phyloP scores from a whole-genome alignment of 2,888 invertebrate species.

The Caradrina clavipalpis region DNA sequence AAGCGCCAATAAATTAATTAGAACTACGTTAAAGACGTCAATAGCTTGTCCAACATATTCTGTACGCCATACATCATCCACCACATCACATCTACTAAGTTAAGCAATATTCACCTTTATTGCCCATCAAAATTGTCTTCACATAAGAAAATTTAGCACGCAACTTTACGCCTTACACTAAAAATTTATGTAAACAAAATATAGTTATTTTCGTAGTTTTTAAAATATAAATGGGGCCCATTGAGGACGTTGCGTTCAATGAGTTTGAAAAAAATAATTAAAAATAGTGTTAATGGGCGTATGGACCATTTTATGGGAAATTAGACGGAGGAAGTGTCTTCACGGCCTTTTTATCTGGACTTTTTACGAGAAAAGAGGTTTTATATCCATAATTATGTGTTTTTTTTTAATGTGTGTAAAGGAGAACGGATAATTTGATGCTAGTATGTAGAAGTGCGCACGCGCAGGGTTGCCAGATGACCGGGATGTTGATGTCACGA shows the following conservation, averaged over 20 bases:
- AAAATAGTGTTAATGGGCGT: conserved; percentile 87
- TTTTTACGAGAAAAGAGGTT: conserved; percentile 87
- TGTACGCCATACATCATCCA: conserved; percentile 75
- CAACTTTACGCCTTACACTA: conserved; percentile 83
- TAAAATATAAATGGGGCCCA: conserved; percentile 85
- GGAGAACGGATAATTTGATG: conserved; percentile 82
- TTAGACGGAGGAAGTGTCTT: conserved; percentile 85
- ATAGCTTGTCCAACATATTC: conserved; percentile 80
- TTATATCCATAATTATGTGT: conserved; percentile 89
- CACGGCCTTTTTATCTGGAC: conserved; percentile 86
- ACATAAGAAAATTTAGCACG: conserved; percentile 86
- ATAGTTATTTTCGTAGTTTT: conserved; percentile 85
- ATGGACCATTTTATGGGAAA: conserved; percentile 84
- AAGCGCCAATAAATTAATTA: conserved; percentile 90
- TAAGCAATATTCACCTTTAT: conserved; percentile 78
- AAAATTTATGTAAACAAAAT: conserved; percentile 85
- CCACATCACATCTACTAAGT: conserved; percentile 61
- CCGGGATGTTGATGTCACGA: conserved; percentile 50
- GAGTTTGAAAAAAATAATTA: conserved; percentile 79
- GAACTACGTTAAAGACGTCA: conserved; percentile 86
- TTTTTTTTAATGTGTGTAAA: conserved; percentile 80
- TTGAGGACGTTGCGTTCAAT: conserved; percentile 89
- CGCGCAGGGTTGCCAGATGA: conserved; percentile 61
- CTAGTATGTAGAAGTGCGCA: conserved; percentile 72
- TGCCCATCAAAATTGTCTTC: conserved; percentile 73